phyloP scores from a whole-genome alignment of 37 sponge, comb jelly and placozoan species.

The Beroe forskalii region DNA sequence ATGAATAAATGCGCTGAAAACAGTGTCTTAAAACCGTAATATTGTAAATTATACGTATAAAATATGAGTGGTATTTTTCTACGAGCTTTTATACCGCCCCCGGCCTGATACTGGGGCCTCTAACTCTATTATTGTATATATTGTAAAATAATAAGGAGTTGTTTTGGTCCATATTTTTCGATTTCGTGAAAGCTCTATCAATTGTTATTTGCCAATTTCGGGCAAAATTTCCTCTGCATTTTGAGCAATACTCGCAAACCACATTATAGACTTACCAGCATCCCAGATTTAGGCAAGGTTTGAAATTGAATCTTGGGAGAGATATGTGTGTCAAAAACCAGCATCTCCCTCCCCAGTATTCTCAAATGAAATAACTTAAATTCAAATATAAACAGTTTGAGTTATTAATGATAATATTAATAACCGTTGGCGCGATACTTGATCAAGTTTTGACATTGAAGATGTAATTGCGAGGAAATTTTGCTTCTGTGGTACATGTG shows the following conservation, averaged over 20 bases:
- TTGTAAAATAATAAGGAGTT: constrained; percentile 42
- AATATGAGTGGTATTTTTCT: constrained; percentile 36
- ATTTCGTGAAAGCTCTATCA: constrained; percentile 27
- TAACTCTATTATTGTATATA: constrained; percentile 37
- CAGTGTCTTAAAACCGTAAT: no score
- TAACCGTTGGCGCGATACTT: no score
- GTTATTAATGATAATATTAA: no score
- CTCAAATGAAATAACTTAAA: no score
- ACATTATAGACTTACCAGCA: background rate
- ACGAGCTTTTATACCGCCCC: constrained; percentile 26
- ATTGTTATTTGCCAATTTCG: background rate
- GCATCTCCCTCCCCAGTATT: no score
- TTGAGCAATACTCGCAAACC: background rate
- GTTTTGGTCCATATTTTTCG: constrained; percentile 30
- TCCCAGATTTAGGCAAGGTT: background rate
- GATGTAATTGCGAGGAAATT: no score
- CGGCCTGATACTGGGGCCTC: constrained; percentile 13
- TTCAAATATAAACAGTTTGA: no score
- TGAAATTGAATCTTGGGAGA: background rate
- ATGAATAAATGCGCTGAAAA: background rate
- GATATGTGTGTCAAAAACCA: no score
- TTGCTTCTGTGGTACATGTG: background rate
- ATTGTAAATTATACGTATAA: constrained; percentile 10
- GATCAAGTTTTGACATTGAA: no score
- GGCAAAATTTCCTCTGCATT: background rate